Evolutionary conservation across 2,797 vertebrate genomes (phyloP).

Genomic region (Oreochromis mossambicus): DNA sequence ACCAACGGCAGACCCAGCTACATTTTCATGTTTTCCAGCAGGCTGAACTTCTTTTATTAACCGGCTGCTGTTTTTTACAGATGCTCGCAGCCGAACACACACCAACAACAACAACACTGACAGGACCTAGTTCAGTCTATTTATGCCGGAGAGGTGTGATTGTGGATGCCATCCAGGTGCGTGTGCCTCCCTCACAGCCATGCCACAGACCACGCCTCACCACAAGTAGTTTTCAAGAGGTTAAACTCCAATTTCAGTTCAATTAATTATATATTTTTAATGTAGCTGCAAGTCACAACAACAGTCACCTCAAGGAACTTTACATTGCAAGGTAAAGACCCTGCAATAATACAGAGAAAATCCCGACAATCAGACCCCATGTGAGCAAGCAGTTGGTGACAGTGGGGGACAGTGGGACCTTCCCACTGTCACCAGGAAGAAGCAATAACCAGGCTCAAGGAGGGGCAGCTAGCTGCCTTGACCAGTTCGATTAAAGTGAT

Average conservation of each 20-base stretch:
- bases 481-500: accelerated
- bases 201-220: not conserved
- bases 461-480: not conserved
- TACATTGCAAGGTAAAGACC: not conserved
- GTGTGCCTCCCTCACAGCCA: not conserved
- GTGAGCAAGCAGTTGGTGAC: not conserved
- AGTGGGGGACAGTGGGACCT: no score
- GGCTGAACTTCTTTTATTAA: no score
- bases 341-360: not conserved
- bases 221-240: not conserved
- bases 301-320: not conserved
- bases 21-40: no score
- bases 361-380: not conserved
- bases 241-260: not conserved
- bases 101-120: no score
- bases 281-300: not conserved
- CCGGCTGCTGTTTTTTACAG: no score
- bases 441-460: not conserved
- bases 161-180: not conserved
- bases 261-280: accelerated
- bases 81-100: no score
- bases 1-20: no score
- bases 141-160: accelerated
- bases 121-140: not conserved
- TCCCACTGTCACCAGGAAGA: not conserved